Evolutionary conservation across 2,113 vertebrate genomes (phyloP), one percentile per base, ranked within the genome.

Genomic region (Chloroceryle aenea): DNA sequence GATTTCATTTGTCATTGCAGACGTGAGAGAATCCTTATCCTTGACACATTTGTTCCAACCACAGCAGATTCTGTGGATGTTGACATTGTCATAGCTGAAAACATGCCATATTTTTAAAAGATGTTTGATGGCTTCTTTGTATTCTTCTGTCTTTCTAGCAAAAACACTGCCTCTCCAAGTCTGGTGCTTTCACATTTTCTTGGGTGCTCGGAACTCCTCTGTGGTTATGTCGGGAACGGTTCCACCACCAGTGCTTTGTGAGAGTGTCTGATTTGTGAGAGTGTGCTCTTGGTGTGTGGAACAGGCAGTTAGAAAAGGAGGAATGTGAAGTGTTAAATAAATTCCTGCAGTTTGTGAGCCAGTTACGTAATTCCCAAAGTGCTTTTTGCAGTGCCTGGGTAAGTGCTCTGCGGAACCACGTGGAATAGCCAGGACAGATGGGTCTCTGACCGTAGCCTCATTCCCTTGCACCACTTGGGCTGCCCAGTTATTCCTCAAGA

Each of bases 391-490:
- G 27, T 90, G 90, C 36, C 42, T 67, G 52, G 76, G 47, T 52
- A 59, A 61, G 43, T 64, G 58, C 67, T 84, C 32, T 42, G 32
- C 43, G 74, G 82, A 73, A 67, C 64, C 4, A 8, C 3, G 2
- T 74, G 68, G 45, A 86, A 42, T 17, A 38, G 34, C 25, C 18
- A 8, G 47, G 14, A 34, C 0, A 1, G 34, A 4, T 0, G 1
- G 16, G 43, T 40, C 59, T 64, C 38, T n/a, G 19, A 5, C 42
- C 48, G 12, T 5, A 23, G 14, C 14, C n/a, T 26, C 4, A 0
- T 75, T 32, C 32, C 30, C 19, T n/a, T 36, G 43, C 25, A 32
- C 30, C n/a, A 10, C n/a, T 52, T 43, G 45, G 36, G 27, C 12
- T 77, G 25, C 17, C 50, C 52, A 30, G 29, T 42, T 42, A 10